Conservation (phyloP, 1,140 invertebrate genomes). For the Colletes gigas region DNA sequence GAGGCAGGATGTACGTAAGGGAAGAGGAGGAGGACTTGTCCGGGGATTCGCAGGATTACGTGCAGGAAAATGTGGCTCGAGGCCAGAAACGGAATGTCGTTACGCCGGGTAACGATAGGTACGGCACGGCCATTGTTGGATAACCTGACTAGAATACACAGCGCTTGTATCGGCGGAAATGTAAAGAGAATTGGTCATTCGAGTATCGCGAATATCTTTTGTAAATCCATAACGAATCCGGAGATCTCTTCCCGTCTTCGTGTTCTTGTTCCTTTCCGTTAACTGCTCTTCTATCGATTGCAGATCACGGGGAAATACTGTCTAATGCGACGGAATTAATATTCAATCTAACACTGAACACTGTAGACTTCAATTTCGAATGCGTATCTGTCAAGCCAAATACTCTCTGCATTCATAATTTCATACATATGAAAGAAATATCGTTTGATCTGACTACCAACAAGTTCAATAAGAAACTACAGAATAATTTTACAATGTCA, state of each 20-base stretch:
- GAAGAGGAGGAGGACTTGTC: conserved; percentile 47
- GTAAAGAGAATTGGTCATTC: conserved; percentile 40
- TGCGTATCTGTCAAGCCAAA: no score
- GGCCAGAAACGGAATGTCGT: conserved; percentile 67
- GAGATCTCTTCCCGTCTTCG: background rate
- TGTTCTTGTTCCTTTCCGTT: background rate
- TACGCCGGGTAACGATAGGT: conserved; percentile 66
- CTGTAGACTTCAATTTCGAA: no score
- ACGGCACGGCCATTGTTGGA: conserved; percentile 61
- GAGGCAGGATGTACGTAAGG: conserved; percentile 39
- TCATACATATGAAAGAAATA: no score
- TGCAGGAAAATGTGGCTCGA: conserved; percentile 67
- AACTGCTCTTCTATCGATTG: background rate
- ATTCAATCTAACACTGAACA: no score
- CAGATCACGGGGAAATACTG: background rate
- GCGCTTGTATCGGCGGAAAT: conserved; percentile 13
- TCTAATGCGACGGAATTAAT: no score
- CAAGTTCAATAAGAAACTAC: no score
- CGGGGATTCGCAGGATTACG: conserved; percentile 66
- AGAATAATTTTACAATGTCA: no score
- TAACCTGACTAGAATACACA: conserved; percentile 56
- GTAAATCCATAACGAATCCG: conserved; percentile 16
- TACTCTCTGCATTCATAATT: no score
- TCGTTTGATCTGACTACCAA: no score
- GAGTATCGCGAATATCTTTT: conserved; percentile 25